A percentile compares a stretch with the other conserved stretches of the same genome.
These are phyloP conservation scores for Okamejei kenojei DNA, from an alignment of 2,797 vertebrate genomes.

Conservation along the genomic window DNA sequence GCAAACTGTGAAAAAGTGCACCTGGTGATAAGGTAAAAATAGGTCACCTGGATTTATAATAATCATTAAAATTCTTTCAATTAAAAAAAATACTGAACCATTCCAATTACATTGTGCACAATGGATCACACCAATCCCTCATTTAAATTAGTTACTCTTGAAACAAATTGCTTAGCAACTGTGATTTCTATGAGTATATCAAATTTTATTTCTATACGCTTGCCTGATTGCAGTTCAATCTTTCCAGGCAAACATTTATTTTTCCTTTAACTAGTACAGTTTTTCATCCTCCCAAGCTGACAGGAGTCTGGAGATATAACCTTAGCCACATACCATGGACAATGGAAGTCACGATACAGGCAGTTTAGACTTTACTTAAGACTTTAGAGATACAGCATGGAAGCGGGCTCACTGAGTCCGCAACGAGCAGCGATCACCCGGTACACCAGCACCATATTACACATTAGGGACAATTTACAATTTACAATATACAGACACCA, in stretches of 20 bases:
- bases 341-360: no score
- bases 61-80: conserved; percentile 18
- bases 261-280: background rate
- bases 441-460: no score
- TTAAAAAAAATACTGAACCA: background rate
- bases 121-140: background rate
- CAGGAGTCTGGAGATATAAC: background rate
- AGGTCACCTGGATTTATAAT: no score
- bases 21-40: background rate
- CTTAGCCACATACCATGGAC: background rate
- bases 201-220: background rate
- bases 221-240: background rate
- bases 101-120: conserved; percentile 1
- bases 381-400: no score
- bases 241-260: conserved; percentile 20
- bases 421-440: no score
- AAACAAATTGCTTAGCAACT: conserved; percentile 15
- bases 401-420: no score
- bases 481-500: no score
- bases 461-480: no score
- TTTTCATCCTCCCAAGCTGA: background rate
- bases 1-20: background rate
- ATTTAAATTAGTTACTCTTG: conserved; percentile 22
- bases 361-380: no score
- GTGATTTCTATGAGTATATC: background rate